Evolutionary conservation across 92 coral and sea anemone species (phyloP).

Genomic region (Pocillopora meandrina): DNA sequence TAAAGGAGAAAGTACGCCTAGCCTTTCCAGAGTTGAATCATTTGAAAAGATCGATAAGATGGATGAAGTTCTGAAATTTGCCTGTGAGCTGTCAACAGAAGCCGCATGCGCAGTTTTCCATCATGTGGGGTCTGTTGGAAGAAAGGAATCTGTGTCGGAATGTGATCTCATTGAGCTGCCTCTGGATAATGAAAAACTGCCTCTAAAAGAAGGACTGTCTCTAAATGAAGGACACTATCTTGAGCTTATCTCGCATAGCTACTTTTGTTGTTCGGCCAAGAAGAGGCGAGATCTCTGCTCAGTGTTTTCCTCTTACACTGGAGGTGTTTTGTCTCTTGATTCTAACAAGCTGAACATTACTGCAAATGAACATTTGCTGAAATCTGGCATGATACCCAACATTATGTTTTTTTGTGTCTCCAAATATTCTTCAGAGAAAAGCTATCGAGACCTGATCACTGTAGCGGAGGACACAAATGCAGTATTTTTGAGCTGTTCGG

Average conservation of each 20-base stretch:
- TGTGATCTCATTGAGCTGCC: background rate
- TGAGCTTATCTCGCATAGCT: background rate
- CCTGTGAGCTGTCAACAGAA: background rate
- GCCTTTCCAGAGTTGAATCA: background rate
- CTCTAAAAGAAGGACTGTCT: too few species aligned
- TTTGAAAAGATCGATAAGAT: background rate
- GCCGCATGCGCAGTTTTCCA: background rate
- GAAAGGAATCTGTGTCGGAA: background rate
- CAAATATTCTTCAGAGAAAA: background rate
- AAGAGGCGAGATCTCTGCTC: constrained; percentile 1
- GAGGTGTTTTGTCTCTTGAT: background rate
- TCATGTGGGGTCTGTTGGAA: background rate
- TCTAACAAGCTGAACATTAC: background rate
- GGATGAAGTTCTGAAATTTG: background rate
- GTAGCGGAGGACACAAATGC: background rate
- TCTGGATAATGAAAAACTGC: background rate
- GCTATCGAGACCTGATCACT: constrained; percentile 3
- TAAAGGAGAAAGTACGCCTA: background rate
- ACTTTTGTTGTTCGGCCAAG: background rate
- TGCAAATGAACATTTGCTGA: constrained; percentile 2
- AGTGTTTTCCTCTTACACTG: background rate
- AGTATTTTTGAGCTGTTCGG: constrained; percentile 12
- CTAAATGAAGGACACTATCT: background rate
- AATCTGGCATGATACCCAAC: background rate
- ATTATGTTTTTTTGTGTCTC: background rate